Evolutionary conservation across 2,888 invertebrate species (phyloP), one percentile per base, ranked within the genome.

Genomic region (Synergus gifuensis): DNA sequence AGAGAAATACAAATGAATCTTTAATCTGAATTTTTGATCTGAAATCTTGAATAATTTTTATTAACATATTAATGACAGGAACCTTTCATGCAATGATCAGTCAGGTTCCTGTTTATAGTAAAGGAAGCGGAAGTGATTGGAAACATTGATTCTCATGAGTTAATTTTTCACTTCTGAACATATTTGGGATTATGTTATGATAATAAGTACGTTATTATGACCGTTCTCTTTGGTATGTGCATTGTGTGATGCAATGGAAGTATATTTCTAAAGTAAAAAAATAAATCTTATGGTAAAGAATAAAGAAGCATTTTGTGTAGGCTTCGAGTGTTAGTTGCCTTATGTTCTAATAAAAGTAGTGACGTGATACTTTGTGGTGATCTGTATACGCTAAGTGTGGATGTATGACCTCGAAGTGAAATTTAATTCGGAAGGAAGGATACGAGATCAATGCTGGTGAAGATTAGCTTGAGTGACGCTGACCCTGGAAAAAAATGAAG

Each of bases 291-390:
- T 73, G 73, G 73, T 73, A 54, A 73, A 67, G 22, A 67, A 73
- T n/a, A 54, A 69, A 49, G 69, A 44, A 69, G 69, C 49, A 69
- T 69, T 12, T 73, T 73, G 36, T 54, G 73, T n/a, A 73, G 54
- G 28, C n/a, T 49, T 49, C 18, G 49, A 40, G 69, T 28, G 69
- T 28, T 49, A 49, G 28, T 69, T 49, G 67, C 11, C 67, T 18
- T 22, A 67, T 67, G 69, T 69, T 73, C 54, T 54, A 73, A 73
- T 73, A 58, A 73, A 73, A 73, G 73, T 69, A 69, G 49, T 73
- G 73, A 73, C 73, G 46, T 69, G 66, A 66, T 66, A 44, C 42
- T 44, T 42, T 66, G 69, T 49, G 69, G 49, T 73, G 69, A 36
- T 73, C 69, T 9, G 49, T 11, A 8, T 69, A 28, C 8, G 16